Evolutionary conservation across 2,113 vertebrate species (phyloP).

Genomic region (Lagopus leucura): DNA sequence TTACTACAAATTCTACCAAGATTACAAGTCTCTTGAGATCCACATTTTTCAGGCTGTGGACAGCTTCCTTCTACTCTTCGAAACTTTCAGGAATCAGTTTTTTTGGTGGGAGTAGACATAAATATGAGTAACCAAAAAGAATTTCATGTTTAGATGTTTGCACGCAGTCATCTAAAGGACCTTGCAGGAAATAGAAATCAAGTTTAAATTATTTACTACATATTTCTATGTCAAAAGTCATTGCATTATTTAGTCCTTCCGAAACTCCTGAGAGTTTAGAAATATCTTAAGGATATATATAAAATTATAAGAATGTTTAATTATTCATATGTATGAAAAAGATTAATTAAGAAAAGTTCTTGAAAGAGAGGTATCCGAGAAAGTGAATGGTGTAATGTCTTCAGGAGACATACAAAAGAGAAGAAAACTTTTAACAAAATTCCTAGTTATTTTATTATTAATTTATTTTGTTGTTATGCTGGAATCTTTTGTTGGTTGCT

Average conservation of each 20-base stretch:
- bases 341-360: neutral
- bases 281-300: neutral
- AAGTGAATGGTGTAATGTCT: neutral
- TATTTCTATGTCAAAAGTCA: neutral
- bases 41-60: neutral
- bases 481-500: neutral
- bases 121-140: neutral
- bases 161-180: neutral
- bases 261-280: neutral
- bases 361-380: neutral
- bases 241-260: neutral
- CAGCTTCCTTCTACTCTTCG: rapidly evolving
- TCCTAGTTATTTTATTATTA: neutral
- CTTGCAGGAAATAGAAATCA: neutral
- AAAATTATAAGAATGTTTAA: neutral
- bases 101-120: neutral
- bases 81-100: neutral
- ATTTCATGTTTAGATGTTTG: neutral
- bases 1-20: neutral
- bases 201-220: neutral
- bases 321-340: neutral
- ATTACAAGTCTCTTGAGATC: neutral
- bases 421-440: neutral
- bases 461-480: neutral
- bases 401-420: neutral